Evolutionary conservation across 2,113 vertebrate species (phyloP).

Genomic region (Irena cyanogastra): DNA sequence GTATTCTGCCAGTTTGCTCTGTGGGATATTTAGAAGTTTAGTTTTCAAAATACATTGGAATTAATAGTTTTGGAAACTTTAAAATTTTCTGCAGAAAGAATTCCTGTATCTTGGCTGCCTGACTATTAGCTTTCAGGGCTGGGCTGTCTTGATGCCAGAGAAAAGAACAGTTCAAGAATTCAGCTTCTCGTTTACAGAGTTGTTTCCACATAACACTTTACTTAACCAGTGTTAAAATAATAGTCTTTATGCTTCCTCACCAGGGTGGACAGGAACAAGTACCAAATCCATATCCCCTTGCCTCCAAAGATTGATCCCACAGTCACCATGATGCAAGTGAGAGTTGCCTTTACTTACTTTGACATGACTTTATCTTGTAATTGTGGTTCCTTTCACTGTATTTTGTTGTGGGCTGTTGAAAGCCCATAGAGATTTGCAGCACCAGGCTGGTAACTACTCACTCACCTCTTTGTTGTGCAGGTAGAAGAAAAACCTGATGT

Average conservation of each 20-base stretch:
- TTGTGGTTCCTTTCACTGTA: neutral
- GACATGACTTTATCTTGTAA: neutral
- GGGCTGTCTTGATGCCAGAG: neutral
- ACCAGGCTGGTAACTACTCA: neutral
- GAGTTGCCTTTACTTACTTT: neutral
- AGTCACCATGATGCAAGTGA: slow-evolving; percentile 99
- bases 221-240: neutral
- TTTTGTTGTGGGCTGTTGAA: neutral
- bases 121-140: neutral
- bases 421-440: neutral
- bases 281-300: slow-evolving; percentile 97
- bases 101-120: neutral
- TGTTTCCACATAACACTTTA: neutral
- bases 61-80: neutral
- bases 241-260: neutral
- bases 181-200: neutral
- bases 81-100: neutral
- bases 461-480: slow-evolving; percentile 55
- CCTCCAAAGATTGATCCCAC: slow-evolving; percentile 99
- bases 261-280: slow-evolving; percentile 98
- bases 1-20: neutral
- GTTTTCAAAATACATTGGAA: neutral
- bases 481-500: slow-evolving; percentile 98
- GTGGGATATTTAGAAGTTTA: neutral
- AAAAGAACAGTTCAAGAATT: neutral